Base-by-base conservation (phyloP, 2,888 invertebrate species). In the Agonopterix heracliana region DNA sequence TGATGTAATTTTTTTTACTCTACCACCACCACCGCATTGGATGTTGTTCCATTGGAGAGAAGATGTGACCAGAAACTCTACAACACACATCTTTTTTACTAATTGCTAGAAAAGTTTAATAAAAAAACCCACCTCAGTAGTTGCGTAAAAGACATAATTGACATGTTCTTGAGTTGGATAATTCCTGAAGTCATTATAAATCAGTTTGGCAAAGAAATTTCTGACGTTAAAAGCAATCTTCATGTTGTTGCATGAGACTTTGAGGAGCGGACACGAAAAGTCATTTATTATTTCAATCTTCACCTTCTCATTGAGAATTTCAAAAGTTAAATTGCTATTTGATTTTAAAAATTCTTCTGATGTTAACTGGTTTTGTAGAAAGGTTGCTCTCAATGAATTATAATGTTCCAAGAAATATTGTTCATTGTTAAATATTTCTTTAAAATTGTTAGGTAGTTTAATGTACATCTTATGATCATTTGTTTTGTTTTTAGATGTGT, bases 141-240 rank as follows among this genome's bases (percentile, higher is more conserved):
- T 63, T 13, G 73, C 65, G 50, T 84, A 81, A 47, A 74, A 66
- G 2, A 64, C 61, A 44, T 68, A 62, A 50, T 64, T 66, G 10
- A 80, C 63, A 53, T 66, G 76, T 47, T 73, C 66, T 10, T 59
- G 65, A 3, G 55, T 62, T 1, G 61, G 52, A 35, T 48, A 49
- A 5, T 53, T 50, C 36, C 52, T 45, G 53, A 65, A 68, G 36
- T 71, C 57, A 41, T 63, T 58, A 54, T 78, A 69, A 12, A 81
- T 54, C 34, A 84, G 52, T 47, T 66, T 65, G 0, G 78, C 68
- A 35, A 81, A 72, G 49, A 80, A 81, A 52, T 78, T 78, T 34
- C 79, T 69, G 1, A 86, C 59, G 56, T 73, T 60, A 7, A 67
- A 58, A 26, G 73, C 71, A 38, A 71, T 54, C 41, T 61, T 57